Evolutionary conservation across 2,888 invertebrate species (phyloP), one percentile per base, ranked within the genome.

Genomic region (Melinaea menophilus): DNA sequence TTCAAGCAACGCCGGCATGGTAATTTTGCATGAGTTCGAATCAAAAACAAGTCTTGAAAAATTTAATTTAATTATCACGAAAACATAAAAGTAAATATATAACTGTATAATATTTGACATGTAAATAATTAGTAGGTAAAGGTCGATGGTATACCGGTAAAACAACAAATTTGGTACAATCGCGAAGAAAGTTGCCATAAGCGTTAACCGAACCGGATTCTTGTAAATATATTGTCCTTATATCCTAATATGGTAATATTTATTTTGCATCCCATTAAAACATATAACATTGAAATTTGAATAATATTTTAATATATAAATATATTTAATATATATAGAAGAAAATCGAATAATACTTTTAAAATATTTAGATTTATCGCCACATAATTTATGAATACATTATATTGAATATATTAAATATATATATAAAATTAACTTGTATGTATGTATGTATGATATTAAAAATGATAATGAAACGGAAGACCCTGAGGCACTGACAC

Each of bases 151-250:
- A 41, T 48, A 37, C 54, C 58, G 33, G 57, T 59, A 33, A 55
- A 58, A 58, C 35, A 45, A 47, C 71, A 67, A 75, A 84, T 77
- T 79, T 79, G 69, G 79, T 78, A 81, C 79, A 71, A 68, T 71
- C n/a, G 75, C 84, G 75, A 86, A 76, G 88, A 88, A 88, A 88
- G 88, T 87, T 85, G 82, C 80, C 78, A 75, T 79, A 75, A 78
- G 71, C 73, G 79, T 80, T 82, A 79, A 80, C 72, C 76, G 77
- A 84, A 86, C 87, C 86, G 85, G 87, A 84, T 79, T 83, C 81
- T 78, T 80, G 80, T 81, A 84, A 81, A 75, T 74, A 72, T 67
- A 47, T 56, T 63, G 56, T 66, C 60, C 55, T 55, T 58, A 47
- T 55, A 56, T 60, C 22, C 55, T 56, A 57, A 57, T 46, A 55